Conservation (phyloP, 2,888 invertebrate species). For the Arenicola marina region DNA sequence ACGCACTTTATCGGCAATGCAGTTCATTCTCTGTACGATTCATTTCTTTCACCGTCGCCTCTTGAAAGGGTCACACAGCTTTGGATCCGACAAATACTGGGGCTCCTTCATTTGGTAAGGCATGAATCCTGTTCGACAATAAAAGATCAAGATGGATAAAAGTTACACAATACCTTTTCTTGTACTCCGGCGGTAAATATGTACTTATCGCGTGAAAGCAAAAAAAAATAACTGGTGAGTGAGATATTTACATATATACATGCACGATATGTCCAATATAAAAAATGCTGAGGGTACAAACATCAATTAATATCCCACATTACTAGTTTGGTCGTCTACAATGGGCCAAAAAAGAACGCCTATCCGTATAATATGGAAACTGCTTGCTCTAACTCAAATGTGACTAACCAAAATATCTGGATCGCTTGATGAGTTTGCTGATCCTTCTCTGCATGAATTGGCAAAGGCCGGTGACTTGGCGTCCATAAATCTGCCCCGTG, state of each 20-base stretch:
- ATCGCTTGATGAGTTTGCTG: slow-evolving; percentile 74
- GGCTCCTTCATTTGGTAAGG: slow-evolving; percentile 79
- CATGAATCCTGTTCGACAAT: slow-evolving; percentile 83
- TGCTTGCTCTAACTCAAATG: background rate
- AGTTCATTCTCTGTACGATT: background rate
- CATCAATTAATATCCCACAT: too few species aligned
- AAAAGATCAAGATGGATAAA: too few species aligned
- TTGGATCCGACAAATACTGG: slow-evolving; percentile 82
- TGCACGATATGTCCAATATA: background rate
- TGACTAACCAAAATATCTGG: slow-evolving; percentile 72
- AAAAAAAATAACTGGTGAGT: background rate
- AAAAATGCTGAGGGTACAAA: too few species aligned
- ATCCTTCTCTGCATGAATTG: slow-evolving; percentile 76
- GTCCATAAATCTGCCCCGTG: slow-evolving; percentile 89
- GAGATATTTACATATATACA: background rate
- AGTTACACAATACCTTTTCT: too few species aligned
- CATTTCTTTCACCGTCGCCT: background rate
- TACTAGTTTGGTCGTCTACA: too few species aligned
- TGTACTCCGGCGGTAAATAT: too few species aligned
- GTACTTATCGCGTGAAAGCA: too few species aligned
- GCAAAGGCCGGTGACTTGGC: slow-evolving; percentile 93
- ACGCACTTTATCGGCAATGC: too few species aligned
- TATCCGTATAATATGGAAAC: too few species aligned
- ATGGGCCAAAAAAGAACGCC: too few species aligned
- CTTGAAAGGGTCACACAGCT: slow-evolving; percentile 84